phyloP scores from a whole-genome alignment of 2,888 invertebrate genomes.

The Volucella inflata region DNA sequence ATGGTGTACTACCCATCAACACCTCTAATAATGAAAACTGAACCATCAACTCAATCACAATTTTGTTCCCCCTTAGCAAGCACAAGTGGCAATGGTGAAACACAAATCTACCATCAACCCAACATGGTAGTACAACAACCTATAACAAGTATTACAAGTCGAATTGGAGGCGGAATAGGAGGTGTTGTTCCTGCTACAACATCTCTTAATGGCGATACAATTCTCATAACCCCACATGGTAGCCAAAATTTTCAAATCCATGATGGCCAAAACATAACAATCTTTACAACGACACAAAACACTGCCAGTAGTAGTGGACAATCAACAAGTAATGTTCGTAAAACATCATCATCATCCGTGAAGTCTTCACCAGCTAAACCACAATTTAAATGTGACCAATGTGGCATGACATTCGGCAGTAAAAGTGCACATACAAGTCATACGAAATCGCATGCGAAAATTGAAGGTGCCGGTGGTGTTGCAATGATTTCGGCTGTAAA shows the following conservation, averaged over 20 bases:
- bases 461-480: slow-evolving; percentile 72
- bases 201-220: slow-evolving; percentile 42
- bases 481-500: slow-evolving; percentile 51
- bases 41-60: slow-evolving; percentile 81
- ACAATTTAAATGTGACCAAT: slow-evolving; percentile 88
- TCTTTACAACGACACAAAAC: slow-evolving; percentile 69
- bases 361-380: slow-evolving; percentile 83
- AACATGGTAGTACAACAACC: slow-evolving; percentile 78
- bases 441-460: slow-evolving; percentile 87
- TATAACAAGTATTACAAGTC: slow-evolving; percentile 77
- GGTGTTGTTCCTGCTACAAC: slow-evolving; percentile 26
- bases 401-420: slow-evolving; percentile 90
- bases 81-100: slow-evolving; percentile 56
- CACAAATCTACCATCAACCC: slow-evolving; percentile 77
- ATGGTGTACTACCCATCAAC: slow-evolving; percentile 84
- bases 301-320: slow-evolving; percentile 36
- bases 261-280: slow-evolving; percentile 72
- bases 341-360: slow-evolving; percentile 65
- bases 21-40: slow-evolving; percentile 83
- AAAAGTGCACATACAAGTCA: slow-evolving; percentile 90
- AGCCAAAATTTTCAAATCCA: slow-evolving; percentile 57
- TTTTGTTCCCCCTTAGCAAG: slow-evolving; percentile 79
- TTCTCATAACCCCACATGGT: slow-evolving; percentile 49
- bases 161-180: slow-evolving; percentile 48
- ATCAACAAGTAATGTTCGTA: slow-evolving; percentile 36